Evolutionary conservation across 2,797 vertebrate species (phyloP), one percentile per base, ranked within the genome.

Genomic region (Rhabdophis nuchalis): DNA sequence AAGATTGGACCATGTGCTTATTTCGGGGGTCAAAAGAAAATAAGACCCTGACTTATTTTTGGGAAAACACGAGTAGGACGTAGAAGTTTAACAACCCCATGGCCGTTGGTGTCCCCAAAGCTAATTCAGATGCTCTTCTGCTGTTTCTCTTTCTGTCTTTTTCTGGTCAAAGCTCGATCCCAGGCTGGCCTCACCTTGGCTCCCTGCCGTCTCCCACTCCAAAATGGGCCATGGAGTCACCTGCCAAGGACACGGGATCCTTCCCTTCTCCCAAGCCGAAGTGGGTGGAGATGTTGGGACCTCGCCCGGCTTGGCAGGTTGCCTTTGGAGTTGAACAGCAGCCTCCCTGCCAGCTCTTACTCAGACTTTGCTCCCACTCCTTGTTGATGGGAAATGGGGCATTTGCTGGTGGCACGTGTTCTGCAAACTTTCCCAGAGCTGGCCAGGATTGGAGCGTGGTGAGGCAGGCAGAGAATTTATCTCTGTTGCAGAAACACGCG

Each of bases 191-290:
- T 53, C 29, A 8, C 32, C 89, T 61, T 54, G 23, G 23, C 46
- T 25, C 64, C 5, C 4, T 6, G 29, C 88, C 4, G 2, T 27
- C 89, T 54, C 90, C 90, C 72, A 89, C 50, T 52, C 60, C 68
- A 54, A 64, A 89, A 77, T 88, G 72, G 72, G 68, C 86, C 89
- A 85, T 1, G 32, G 58, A 60, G 56, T 85, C 92, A 93, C 89
- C 89, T 89, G 92, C 8, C 36, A 3, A 1, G 32, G 50, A 13
- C 90, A 86, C 16, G 50, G 46, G 72, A 25, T 32, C 77, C 52
- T 13, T 60, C 72, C 57, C 85, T 52, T 64, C n/a, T n/a, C 82
- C 60, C 32, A 27, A 13, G 52, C 58, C 20, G n/a, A 9, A 68
- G 60, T 29, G 90, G 90, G 85, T 46, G 90, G 85, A 72, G 85